Conservation (phyloP, 2,797 vertebrate genomes). For the Myripristis jacobus region DNA sequence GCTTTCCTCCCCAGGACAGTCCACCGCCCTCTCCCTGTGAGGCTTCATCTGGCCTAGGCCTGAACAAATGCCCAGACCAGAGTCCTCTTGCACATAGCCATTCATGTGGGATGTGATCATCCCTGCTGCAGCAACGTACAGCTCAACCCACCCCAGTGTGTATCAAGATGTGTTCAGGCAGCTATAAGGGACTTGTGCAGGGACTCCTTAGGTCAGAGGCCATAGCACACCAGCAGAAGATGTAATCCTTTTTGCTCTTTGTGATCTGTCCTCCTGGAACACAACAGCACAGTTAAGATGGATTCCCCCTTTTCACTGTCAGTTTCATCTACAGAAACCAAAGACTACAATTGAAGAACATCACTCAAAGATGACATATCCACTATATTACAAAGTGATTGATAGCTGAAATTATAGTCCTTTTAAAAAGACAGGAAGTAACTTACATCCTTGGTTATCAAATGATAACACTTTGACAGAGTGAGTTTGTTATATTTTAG, state of each 20-base stretch:
- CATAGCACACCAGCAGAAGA: constrained; percentile 50
- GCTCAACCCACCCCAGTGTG: constrained; percentile 52
- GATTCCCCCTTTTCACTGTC: background rate
- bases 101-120: constrained; percentile 95
- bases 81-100: constrained; percentile 88
- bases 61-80: constrained; percentile 58
- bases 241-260: constrained; percentile 17
- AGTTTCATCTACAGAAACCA: background rate
- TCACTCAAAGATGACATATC: background rate
- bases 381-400: background rate
- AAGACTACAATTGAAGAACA: background rate
- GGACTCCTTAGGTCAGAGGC: constrained; percentile 48
- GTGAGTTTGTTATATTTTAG: background rate
- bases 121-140: constrained; percentile 54
- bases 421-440: background rate
- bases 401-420: background rate
- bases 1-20: constrained; percentile 87
- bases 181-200: constrained; percentile 39
- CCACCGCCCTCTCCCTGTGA: constrained; percentile 91
- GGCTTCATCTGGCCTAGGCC: constrained; percentile 65
- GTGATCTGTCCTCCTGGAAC: constrained; percentile 62
- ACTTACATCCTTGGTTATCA: too few species aligned
- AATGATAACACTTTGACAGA: background rate
- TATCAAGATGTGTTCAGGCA: constrained; percentile 33
- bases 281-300: constrained; percentile 36